These are phyloP conservation scores for Dipodomys merriami DNA, from an alignment of 2,113 vertebrate genomes.

Conservation along the genomic window DNA sequence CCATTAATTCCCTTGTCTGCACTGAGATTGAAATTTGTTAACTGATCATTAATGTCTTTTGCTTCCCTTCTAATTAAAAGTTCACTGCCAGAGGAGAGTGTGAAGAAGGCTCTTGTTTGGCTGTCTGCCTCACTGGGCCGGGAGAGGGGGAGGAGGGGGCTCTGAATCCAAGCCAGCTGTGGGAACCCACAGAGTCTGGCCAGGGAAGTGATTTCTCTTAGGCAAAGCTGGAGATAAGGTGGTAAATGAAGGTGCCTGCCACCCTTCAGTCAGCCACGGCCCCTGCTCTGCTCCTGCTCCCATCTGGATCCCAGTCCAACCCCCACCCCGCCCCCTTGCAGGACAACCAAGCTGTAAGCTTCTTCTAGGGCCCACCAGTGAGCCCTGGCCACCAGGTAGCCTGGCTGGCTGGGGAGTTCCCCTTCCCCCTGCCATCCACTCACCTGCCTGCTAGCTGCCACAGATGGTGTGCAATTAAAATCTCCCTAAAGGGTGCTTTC, in stretches of 20 bases:
- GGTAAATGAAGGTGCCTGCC: background rate
- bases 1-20: constrained; percentile 77
- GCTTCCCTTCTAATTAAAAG: constrained; percentile 81
- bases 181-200: too few relatives aligned
- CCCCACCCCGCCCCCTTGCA: too few relatives aligned
- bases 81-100: constrained; percentile 59
- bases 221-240: constrained; percentile 4
- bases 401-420: too few relatives aligned
- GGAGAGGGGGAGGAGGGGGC: background rate
- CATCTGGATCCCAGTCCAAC: fast-evolving
- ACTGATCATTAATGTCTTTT: constrained; percentile 80
- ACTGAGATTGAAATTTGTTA: constrained; percentile 82
- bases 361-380: too few relatives aligned
- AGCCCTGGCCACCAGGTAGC: too few relatives aligned
- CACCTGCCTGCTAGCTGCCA: background rate
- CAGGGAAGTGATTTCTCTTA: constrained; percentile 23
- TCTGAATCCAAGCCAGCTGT: background rate
- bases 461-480: background rate
- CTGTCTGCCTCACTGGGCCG: background rate
- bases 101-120: background rate
- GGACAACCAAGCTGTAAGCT: background rate
- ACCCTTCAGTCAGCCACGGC: too few relatives aligned
- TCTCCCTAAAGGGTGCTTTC: background rate
- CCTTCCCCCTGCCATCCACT: background rate
- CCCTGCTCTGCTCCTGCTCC: too few relatives aligned